Conservation (phyloP, 92 coral and sea anemone species). For the Epizoanthus illoricatus region DNA sequence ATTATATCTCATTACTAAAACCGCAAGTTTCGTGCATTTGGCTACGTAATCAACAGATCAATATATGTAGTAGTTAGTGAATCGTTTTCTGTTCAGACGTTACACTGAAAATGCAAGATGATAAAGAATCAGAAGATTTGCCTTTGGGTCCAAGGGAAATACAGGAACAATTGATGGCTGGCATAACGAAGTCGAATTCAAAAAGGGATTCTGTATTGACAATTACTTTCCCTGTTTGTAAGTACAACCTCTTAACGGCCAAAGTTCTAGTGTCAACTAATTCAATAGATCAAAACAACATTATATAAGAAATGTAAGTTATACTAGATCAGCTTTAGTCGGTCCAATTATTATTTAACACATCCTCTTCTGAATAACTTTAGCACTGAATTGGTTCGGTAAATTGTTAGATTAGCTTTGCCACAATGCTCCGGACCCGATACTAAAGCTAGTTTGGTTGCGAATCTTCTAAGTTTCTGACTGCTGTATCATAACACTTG, state of each 20-base stretch:
- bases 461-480: too few species aligned
- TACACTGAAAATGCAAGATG: slow-evolving; percentile 24
- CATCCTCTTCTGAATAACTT: too few species aligned
- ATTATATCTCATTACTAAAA: not conserved
- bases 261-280: too few species aligned
- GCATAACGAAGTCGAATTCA: not conserved
- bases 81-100: not conserved
- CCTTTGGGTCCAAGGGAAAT: not conserved
- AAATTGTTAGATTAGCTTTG: too few species aligned
- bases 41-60: not conserved
- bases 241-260: slow-evolving; percentile 2
- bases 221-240: not conserved
- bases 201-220: slow-evolving; percentile 3
- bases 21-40: not conserved
- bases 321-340: too few species aligned
- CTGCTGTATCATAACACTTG: too few species aligned
- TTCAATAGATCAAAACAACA: too few species aligned
- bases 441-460: too few species aligned
- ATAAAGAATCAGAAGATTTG: not conserved
- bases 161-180: not conserved
- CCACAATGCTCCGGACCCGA: too few species aligned
- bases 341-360: too few species aligned
- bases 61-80: not conserved
- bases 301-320: too few species aligned
- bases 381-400: too few species aligned